Evolutionary conservation across 2,888 invertebrate genomes (phyloP).

Genomic region (Polyommatus icarus): DNA sequence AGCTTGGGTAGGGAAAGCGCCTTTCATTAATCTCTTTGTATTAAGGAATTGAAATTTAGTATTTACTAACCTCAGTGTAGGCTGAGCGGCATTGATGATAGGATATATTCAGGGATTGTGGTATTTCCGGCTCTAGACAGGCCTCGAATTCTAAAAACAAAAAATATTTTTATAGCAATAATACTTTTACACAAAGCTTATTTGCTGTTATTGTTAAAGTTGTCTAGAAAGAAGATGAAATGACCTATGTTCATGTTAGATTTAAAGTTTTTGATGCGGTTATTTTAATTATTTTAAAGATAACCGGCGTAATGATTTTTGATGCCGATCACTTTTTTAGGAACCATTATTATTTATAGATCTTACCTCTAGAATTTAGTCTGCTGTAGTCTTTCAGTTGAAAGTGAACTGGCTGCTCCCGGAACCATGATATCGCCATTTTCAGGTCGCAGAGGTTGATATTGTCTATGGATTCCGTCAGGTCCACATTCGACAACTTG

Average conservation of each 20-base stretch:
- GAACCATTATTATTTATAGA: background rate
- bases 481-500: slow-evolving; percentile 79
- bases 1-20: no score
- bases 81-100: slow-evolving; percentile 59
- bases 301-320: background rate
- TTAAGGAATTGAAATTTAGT: background rate
- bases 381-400: slow-evolving; percentile 62
- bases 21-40: no score
- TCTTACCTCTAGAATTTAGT: slow-evolving; percentile 63
- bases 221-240: no score
- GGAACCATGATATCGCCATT: slow-evolving; percentile 63
- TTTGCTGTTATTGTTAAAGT: no score
- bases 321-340: no score
- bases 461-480: slow-evolving; percentile 59
- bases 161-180: background rate
- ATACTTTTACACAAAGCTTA: no score
- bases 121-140: slow-evolving; percentile 54
- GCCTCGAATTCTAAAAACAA: slow-evolving; percentile 62
- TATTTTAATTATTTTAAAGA: no score
- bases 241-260: background rate
- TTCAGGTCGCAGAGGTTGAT: slow-evolving; percentile 59
- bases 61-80: slow-evolving; percentile 55
- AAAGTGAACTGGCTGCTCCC: slow-evolving; percentile 57
- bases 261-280: background rate
- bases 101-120: slow-evolving; percentile 55